A percentile compares a stretch with the other conserved stretches of the same genome.
phyloP scores from a whole-genome alignment of 2,888 invertebrate genomes.

The Liposcelis brunnea region DNA sequence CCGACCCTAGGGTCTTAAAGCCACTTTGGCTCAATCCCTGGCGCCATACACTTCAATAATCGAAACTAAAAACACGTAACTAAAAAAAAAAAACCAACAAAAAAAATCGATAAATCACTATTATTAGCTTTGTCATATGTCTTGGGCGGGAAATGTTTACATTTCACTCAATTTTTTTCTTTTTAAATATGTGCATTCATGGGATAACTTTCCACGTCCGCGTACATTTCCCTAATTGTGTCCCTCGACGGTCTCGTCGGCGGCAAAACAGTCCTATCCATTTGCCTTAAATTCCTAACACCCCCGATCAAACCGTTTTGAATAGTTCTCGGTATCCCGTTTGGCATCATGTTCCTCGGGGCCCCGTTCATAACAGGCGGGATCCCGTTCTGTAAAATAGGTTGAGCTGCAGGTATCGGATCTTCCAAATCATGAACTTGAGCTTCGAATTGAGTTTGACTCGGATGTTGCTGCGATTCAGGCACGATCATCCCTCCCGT shows the following conservation, averaged over 20 bases:
- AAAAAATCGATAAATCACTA: too few relatives aligned
- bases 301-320: conserved; percentile 9
- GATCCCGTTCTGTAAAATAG: neutral
- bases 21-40: too few relatives aligned
- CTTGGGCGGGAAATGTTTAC: too few relatives aligned
- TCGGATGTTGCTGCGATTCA: conserved; percentile 14
- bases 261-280: neutral
- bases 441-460: neutral
- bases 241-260: conserved; percentile 20
- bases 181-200: conserved; percentile 23
- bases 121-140: too few relatives aligned
- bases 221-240: conserved; percentile 26
- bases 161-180: too few relatives aligned
- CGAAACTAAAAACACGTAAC: too few relatives aligned
- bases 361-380: conserved; percentile 6
- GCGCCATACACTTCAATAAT: too few relatives aligned
- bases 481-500: conserved; percentile 17
- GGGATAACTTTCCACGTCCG: conserved; percentile 28
- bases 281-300: neutral
- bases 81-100: too few relatives aligned
- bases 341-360: neutral
- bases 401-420: conserved; percentile 1
- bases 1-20: too few relatives aligned
- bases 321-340: neutral
- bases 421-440: conserved; percentile 18